These are phyloP conservation scores for Dicaeum eximium DNA, from an alignment of 2,113 vertebrate genomes.

Conservation along the genomic window DNA sequence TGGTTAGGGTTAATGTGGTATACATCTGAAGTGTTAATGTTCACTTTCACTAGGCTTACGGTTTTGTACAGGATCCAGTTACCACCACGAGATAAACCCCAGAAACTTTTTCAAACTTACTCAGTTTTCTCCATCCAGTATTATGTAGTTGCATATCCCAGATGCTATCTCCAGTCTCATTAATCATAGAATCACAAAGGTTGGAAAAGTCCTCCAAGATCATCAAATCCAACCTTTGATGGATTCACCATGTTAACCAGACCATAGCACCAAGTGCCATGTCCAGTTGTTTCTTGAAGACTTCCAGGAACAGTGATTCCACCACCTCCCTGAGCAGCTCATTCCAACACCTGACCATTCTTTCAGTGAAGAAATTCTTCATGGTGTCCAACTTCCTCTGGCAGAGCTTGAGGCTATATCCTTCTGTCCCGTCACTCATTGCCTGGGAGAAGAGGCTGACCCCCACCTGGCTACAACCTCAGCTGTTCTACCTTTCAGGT, in stretches of 20 bases:
- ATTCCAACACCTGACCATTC: not conserved
- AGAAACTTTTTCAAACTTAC: not conserved
- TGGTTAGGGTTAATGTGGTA: not conserved
- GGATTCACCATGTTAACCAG: not conserved
- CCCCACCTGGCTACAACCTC: not conserved
- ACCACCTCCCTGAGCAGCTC: not conserved
- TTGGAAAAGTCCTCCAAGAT: not conserved
- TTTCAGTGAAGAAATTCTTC: not conserved
- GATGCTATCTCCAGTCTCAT: not conserved
- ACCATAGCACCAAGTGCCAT: not conserved
- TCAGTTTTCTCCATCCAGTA: not conserved
- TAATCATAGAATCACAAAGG: not conserved
- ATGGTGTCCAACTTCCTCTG: not conserved
- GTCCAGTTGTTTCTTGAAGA: not conserved
- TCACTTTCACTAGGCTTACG: not conserved
- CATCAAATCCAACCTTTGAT: not conserved
- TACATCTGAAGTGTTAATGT: not conserved
- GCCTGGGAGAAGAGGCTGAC: not conserved
- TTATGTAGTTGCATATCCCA: not conserved
- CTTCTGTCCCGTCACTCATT: not conserved
- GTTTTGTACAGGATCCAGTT: not conserved
- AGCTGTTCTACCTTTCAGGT: not conserved
- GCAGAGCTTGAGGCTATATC: not conserved
- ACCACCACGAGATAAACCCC: accelerated
- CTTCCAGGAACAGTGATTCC: not conserved